Evolutionary conservation across 2,888 invertebrate genomes (phyloP), one percentile per base, ranked within the genome.

Genomic region (Lasioglossum lativentre): DNA sequence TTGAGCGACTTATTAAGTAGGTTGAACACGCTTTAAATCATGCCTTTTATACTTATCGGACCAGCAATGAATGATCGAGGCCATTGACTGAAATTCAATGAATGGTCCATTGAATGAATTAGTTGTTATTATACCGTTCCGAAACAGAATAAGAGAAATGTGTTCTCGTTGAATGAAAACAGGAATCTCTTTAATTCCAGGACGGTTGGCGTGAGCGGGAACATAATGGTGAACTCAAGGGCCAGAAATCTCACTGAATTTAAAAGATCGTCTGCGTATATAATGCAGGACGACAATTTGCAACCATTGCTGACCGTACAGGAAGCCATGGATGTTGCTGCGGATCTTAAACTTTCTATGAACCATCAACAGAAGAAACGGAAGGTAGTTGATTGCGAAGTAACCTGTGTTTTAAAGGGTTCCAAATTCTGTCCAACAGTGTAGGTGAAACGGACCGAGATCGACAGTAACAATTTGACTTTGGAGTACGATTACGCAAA

Each of bases 251-350:
- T 97, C 86, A 96, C 97, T 89, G 94, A 95, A 47, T 96, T 96
- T 92, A 95, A 96, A 56, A 96, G 96, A 91, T 88, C 92, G 19
- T 96, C 96, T 0, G 96, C 96, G 85, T 99, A 98, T 95, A 99
- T 99, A 87, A 98, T 98, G 96, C 99, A 99, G 95, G 97, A 98
- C 91, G 97, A 98, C 91, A 96, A 96, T 93, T 96, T 99, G 34
- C 97, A 99, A 92, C 97, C 98, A 0, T 96, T 98, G 93, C 96
- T 99, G 56, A 98, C 98, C 3, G 97, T 98, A 6, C 96, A 96
- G 78, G 99, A 99, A 95, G 97, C 98, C 16, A 98, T 99, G 96
- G 96, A 96, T 90, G 97, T 98, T 84, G 98, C 99, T 0, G 98
- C 98, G 0, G 97, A 98, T 94, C 96, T 99, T 12, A 99, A 99